Base-by-base conservation (phyloP, 2,797 vertebrate species). In the Silurus lanzhouensis region DNA sequence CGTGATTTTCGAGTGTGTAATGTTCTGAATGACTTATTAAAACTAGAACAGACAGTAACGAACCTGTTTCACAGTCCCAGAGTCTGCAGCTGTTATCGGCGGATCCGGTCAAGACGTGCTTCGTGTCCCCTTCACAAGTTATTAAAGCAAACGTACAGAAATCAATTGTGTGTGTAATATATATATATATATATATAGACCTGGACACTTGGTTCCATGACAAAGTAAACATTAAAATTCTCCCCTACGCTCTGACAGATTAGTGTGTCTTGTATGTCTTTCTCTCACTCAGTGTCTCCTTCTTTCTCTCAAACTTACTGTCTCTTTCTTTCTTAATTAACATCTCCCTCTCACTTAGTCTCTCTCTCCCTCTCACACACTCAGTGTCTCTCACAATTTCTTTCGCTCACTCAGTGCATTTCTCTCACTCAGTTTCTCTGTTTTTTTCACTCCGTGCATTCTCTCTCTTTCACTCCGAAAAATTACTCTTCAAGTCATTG, bases 31-130 rank as follows among this genome's bases (percentile, higher is more conserved):
- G 22, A 55, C 46, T 25, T 20, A 9, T 12, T 9, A 79, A 20
- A 38, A 70, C 6, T 48, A 67, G 0, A 48, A 20, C 44, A 52
- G 7, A 48, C 1, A 38, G 61, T 63, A 57, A 67, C 92, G 82
- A 86, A 99, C 98, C 97, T 0, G 98, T 99, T 91, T 99, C 95
- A 83, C 97, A 99, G 93, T 99, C 98, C 97, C 98, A 99, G 31
- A 99, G 96, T 10, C 98, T 95, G 88, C 98, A 99, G 92, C 96
- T 97, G 93, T 99, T 99, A 92, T 99, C 98, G 0, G 98, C 98
- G 19, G 98, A 99, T 84, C 98, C 98, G 0, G 98, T 98, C 76
- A 99, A 94, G 44, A 99, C 98, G 0, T 97, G 97, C 61, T 96
- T 97, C 0, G 97, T 99, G 91, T 99, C 98, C 98, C 98, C 98